phyloP scores from a whole-genome alignment of 2,888 invertebrate species.

The Stegophylla sp. region DNA sequence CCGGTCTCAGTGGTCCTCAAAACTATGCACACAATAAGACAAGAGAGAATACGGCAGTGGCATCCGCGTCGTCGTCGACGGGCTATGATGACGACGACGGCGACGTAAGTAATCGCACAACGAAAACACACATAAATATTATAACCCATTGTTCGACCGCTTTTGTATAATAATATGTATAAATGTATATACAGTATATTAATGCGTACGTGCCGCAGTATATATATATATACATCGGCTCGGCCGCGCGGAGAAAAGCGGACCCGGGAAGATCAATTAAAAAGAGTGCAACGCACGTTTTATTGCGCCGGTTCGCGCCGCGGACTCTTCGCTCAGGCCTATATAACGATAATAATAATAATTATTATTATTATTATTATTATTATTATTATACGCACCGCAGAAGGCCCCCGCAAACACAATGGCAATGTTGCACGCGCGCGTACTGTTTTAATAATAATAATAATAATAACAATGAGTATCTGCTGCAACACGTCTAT shows the following conservation, averaged over 20 bases:
- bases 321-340: slow-evolving; percentile 11
- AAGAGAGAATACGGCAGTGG: not conserved
- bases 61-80: too few species aligned
- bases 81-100: too few species aligned
- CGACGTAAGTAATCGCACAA: not conserved
- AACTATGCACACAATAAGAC: too few species aligned
- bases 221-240: too few species aligned
- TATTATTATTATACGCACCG: too few species aligned
- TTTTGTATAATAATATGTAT: not conserved
- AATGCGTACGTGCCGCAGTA: not conserved
- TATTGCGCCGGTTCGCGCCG: slow-evolving; percentile 38
- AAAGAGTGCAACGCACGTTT: slow-evolving; percentile 58
- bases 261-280: slow-evolving; percentile 49
- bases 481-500: too few species aligned
- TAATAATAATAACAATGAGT: too few species aligned
- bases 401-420: slow-evolving; percentile 6
- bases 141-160: slow-evolving; percentile 22
- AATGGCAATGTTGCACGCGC: slow-evolving; percentile 5
- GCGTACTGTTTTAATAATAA: too few species aligned
- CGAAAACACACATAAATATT: not conserved
- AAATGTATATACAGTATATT: not conserved
- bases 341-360: not conserved
- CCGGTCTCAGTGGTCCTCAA: slow-evolving; percentile 44
- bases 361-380: too few species aligned
- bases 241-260: slow-evolving; percentile 31